A percentile compares a stretch with the other conserved stretches of the same genome.
Evolutionary conservation across 2,113 vertebrate species (phyloP).

Genomic region (Callaeas wilsoni): DNA sequence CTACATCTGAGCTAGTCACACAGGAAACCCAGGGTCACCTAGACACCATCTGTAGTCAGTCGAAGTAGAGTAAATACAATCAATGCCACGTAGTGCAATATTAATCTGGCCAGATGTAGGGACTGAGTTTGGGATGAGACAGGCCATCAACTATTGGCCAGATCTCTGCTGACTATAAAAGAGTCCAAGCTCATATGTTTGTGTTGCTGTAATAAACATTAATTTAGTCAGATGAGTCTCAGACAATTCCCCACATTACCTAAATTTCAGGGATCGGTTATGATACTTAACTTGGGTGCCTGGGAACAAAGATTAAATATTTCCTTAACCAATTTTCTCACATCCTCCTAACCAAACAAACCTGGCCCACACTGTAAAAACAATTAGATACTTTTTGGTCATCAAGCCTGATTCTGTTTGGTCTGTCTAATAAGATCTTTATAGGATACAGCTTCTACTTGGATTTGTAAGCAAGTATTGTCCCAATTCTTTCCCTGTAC

Average conservation of each 20-base stretch:
- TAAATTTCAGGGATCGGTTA: not conserved
- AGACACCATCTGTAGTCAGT: not conserved
- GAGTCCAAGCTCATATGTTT: not conserved
- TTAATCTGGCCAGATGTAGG: not conserved
- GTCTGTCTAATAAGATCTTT: not conserved
- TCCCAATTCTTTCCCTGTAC: not conserved
- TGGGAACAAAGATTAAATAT: not conserved
- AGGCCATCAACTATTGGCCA: not conserved
- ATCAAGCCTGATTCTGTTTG: not conserved
- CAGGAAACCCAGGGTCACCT: not conserved
- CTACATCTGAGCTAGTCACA: not conserved
- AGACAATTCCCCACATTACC: not conserved
- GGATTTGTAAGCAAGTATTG: not conserved
- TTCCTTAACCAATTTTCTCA: conserved; percentile 3
- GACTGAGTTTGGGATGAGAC: not conserved
- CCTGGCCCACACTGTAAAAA: not conserved
- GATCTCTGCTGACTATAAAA: not conserved
- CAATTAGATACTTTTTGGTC: not conserved
- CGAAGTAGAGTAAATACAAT: not conserved
- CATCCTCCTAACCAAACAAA: not conserved
- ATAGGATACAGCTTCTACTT: not conserved
- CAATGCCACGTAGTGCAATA: not conserved
- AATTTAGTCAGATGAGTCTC: not conserved
- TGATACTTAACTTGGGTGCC: not conserved
- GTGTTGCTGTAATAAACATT: not conserved